Evolutionary conservation across 1,140 invertebrate species (phyloP), one percentile per base, ranked within the genome.

Genomic region (Drosophila bipectinata): DNA sequence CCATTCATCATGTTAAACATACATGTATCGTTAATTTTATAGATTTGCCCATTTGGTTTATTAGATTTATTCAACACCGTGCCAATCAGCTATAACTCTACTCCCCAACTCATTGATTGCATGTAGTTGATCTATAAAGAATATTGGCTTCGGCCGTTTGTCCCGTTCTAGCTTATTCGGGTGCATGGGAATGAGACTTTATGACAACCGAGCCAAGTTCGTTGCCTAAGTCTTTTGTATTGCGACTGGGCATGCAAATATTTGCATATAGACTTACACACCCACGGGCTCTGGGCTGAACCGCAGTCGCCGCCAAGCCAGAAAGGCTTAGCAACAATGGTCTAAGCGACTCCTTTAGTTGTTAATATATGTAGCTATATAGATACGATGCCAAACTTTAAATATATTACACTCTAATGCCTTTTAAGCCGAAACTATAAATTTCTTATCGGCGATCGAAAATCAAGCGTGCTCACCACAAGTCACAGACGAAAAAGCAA

Each of bases 361-460:
- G 68, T 48, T 57, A 44, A 56, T 66, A 60, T 73, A 74, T 63
- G 69, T 73, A 57, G 71, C 51, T 73, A 57, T 73, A 51, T 49
- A 80, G 72, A 71, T 80, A 80, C 77, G 77, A 75, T 79, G 79
- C 75, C 79, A 71, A 79, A 83, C 71, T 88, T 80, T 67, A 87
- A 87, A 85, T 85, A 85, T 85, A 85, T 85, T 85, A 85, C 82
- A 78, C 78, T 85, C 82, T 82, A 85, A 85, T 87, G 82, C 79
- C 82, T 85, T 85, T 85, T 87, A 85, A 87, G 80, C 82, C 74
- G 82, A 87, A 85, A 85, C 82, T 85, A 85, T 85, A 85, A 85
- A 85, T 85, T 85, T 85, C 82, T 85, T 85, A 85, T 85, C 82
- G 82, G 71, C 68, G 69, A 85, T 87, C 74, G 83, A 85, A 85